Evolutionary conservation across 2,888 invertebrate species (phyloP).

Genomic region (Isoperla grammatica): DNA sequence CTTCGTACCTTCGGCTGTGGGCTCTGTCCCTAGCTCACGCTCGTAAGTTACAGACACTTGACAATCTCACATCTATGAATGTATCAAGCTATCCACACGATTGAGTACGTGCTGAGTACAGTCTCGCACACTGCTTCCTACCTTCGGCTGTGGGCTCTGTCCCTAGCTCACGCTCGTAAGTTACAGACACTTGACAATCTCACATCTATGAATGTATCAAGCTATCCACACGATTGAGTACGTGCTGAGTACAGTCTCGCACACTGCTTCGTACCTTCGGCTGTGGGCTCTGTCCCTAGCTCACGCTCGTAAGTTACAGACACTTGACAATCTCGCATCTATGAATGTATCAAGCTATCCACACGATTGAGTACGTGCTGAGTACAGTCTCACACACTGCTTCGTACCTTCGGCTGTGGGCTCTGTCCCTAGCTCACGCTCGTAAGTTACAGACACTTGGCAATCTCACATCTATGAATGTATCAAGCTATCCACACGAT

Average conservation of each 20-base stretch:
- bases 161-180: slow-evolving; percentile 56
- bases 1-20: slow-evolving; percentile 58
- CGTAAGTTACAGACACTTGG: no score
- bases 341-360: slow-evolving; percentile 55
- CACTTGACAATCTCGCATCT: no score
- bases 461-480: no score
- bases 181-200: no score
- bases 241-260: slow-evolving; percentile 55
- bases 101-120: slow-evolving; percentile 56
- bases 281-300: slow-evolving; percentile 58
- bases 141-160: slow-evolving; percentile 56
- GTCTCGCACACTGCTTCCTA: slow-evolving; percentile 59
- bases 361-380: slow-evolving; percentile 57
- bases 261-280: slow-evolving; percentile 57
- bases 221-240: slow-evolving; percentile 58
- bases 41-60: slow-evolving; percentile 45
- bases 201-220: no score
- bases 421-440: slow-evolving; percentile 55
- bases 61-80: no score
- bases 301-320: slow-evolving; percentile 50
- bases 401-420: slow-evolving; percentile 58
- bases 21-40: slow-evolving; percentile 56
- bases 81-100: slow-evolving; percentile 55
- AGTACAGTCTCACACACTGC: slow-evolving; percentile 58
- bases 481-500: slow-evolving; percentile 57